Conservation (phyloP, 2,888 invertebrate genomes). For the Nudaria mundana region DNA sequence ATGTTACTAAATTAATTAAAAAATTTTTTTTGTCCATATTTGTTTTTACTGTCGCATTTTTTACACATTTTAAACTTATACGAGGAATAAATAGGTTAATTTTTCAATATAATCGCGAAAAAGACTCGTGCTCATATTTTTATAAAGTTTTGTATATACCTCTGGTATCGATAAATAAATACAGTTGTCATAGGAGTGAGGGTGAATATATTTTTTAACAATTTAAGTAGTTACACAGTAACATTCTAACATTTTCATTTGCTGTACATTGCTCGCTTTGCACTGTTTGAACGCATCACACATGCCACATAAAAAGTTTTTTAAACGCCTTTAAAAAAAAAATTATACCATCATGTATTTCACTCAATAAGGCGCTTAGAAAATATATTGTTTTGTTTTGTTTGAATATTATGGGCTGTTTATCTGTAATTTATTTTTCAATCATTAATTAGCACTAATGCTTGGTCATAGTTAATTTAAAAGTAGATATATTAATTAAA, state of each 20-base stretch:
- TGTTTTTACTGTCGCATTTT: no score
- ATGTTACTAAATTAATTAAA: no score
- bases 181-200: conserved; percentile 1
- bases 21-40: no score
- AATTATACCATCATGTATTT: no score
- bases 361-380: conserved; percentile 29
- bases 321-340: conserved; percentile 55
- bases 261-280: conserved; percentile 58
- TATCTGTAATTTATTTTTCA: conserved; percentile 1
- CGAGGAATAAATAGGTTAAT: no score
- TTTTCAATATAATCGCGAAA: no score
- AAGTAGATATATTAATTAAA: neutral
- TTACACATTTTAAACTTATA: no score
- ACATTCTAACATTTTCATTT: conserved; percentile 51
- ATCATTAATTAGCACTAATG: conserved; percentile 7
- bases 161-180: no score
- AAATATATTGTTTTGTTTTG: conserved; percentile 21
- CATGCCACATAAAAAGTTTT: conserved; percentile 62
- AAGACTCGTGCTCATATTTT: no score
- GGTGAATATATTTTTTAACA: conserved; percentile 2
- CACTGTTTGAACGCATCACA: conserved; percentile 60
- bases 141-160: no score
- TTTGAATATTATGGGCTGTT: conserved; percentile 33
- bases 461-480: conserved; percentile 3
- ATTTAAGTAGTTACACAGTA: conserved; percentile 1